These are phyloP conservation scores for Tromatobia lineatoria DNA, from an alignment of 2,888 invertebrate genomes.

Conservation along the genomic window DNA sequence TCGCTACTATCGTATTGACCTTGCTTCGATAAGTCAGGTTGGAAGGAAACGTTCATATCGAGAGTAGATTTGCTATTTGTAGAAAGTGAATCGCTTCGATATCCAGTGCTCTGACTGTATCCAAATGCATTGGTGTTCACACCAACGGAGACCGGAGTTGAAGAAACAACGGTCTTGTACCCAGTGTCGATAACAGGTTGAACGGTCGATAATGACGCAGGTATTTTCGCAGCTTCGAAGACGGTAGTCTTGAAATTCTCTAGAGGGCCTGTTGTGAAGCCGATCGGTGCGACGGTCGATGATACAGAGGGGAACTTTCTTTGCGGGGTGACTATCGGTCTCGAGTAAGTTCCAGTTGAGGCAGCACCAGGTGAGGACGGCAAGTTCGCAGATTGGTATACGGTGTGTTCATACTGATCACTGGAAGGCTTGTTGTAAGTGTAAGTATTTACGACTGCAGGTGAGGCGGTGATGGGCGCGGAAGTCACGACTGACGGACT, in stretches of 20 bases:
- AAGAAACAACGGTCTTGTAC: conserved; percentile 76
- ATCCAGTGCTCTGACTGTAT: conserved; percentile 57
- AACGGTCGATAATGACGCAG: conserved; percentile 74
- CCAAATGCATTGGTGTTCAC: conserved; percentile 60
- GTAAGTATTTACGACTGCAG: conserved; percentile 70
- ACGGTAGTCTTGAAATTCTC: conserved; percentile 77
- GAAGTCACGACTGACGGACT: conserved; percentile 69
- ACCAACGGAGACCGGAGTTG: conserved; percentile 73
- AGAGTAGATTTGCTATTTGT: conserved; percentile 62
- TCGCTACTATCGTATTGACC: conserved; percentile 59
- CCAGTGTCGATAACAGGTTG: conserved; percentile 76
- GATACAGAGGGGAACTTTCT: conserved; percentile 63
- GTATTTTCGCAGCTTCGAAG: conserved; percentile 75
- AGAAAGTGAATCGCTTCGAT: conserved; percentile 64
- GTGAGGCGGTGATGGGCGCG: conserved; percentile 67
- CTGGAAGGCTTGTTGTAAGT: conserved; percentile 65
- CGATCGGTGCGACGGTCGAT: conserved; percentile 73
- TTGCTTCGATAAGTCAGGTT: conserved; percentile 62
- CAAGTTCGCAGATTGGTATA: conserved; percentile 55
- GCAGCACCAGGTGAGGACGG: conserved; percentile 47
- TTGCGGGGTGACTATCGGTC: conserved; percentile 41
- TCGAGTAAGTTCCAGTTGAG: conserved; percentile 52
- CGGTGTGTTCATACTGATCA: conserved; percentile 48
- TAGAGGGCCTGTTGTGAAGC: conserved; percentile 76
- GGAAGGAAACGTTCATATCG: conserved; percentile 74